Conservation (phyloP, 2,888 invertebrate species). For the Sesia apiformis region DNA sequence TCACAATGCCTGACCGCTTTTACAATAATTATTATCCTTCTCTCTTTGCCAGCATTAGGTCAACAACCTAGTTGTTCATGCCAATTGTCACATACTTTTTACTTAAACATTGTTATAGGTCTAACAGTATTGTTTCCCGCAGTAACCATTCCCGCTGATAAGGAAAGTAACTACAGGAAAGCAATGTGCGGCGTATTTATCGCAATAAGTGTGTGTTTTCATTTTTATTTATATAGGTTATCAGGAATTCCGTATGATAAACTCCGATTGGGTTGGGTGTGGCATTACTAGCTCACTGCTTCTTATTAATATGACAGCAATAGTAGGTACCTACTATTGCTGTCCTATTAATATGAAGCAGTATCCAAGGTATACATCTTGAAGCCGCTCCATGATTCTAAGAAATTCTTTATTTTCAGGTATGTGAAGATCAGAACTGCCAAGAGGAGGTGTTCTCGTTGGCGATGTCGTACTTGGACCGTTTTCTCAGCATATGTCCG, state of each 20-base stretch:
- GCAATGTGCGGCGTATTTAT: constrained; percentile 49
- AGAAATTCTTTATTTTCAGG: constrained; percentile 73
- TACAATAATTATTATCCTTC: too few species aligned
- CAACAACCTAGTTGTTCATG: too few species aligned
- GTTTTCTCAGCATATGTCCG: constrained; percentile 89
- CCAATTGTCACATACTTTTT: too few species aligned
- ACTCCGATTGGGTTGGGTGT: constrained; percentile 31
- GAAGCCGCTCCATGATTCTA: background rate
- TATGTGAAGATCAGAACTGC: constrained; percentile 94
- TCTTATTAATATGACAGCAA: constrained; percentile 19
- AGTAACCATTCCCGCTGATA: constrained; percentile 23
- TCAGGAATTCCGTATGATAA: constrained; percentile 67
- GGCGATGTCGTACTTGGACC: constrained; percentile 94
- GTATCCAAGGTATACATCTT: background rate
- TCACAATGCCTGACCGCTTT: constrained; percentile 1
- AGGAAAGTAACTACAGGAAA: constrained; percentile 43
- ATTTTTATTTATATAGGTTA: constrained; percentile 64
- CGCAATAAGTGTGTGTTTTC: constrained; percentile 51
- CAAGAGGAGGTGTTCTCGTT: constrained; percentile 95
- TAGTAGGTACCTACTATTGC: background rate
- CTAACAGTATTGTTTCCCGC: too few species aligned
- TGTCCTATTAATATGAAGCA: too few species aligned
- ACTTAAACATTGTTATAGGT: too few species aligned
- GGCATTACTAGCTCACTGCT: constrained; percentile 17
- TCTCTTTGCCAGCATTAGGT: too few species aligned